Percentiles rank a stretch among this genome's conserved stretches.
These are phyloP conservation scores for Acanthurus tractus DNA, from an alignment of 2,797 vertebrate species.

Conservation along the genomic window DNA sequence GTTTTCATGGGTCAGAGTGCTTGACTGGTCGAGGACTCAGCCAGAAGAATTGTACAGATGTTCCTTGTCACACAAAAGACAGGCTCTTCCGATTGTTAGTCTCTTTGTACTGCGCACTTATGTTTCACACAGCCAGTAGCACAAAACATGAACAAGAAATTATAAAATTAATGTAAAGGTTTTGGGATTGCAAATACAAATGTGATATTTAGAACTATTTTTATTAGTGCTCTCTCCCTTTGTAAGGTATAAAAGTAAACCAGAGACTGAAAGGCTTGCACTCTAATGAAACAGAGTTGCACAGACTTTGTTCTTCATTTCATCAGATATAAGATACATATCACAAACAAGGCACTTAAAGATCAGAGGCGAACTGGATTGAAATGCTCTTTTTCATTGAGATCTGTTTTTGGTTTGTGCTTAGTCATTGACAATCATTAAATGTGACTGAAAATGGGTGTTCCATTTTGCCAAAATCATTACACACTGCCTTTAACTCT, in stretches of 20 bases:
- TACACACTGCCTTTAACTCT: constrained; percentile 11
- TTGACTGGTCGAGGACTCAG: constrained; percentile 47
- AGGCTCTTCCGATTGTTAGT: constrained; percentile 49
- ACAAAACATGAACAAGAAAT: constrained; percentile 59
- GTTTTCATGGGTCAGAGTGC: constrained; percentile 48
- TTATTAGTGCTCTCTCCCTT: constrained; percentile 58
- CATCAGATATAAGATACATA: constrained; percentile 17
- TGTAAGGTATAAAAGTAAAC: constrained; percentile 50
- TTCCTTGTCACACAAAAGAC: constrained; percentile 57
- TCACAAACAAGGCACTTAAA: constrained; percentile 3
- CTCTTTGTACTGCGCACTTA: constrained; percentile 47
- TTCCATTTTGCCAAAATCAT: constrained; percentile 11
- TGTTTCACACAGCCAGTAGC: constrained; percentile 60
- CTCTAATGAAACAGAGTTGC: constrained; percentile 61
- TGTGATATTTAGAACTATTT: constrained; percentile 70
- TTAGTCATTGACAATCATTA: constrained; percentile 64
- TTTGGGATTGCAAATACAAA: constrained; percentile 68
- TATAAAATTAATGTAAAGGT: constrained; percentile 37
- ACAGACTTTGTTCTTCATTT: constrained; percentile 39
- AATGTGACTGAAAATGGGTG: constrained; percentile 21
- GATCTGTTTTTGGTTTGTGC: constrained; percentile 24
- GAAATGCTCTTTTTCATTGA: constrained; percentile 11
- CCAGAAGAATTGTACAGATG: constrained; percentile 47
- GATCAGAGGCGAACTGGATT: constrained; percentile 31
- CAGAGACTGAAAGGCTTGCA: constrained; percentile 74